A percentile compares a stretch with the other conserved stretches of the same genome.
Evolutionary conservation across 53 echinoderm and acorn worm genomes (phyloP).

Genomic region (Actinopyga echinites): DNA sequence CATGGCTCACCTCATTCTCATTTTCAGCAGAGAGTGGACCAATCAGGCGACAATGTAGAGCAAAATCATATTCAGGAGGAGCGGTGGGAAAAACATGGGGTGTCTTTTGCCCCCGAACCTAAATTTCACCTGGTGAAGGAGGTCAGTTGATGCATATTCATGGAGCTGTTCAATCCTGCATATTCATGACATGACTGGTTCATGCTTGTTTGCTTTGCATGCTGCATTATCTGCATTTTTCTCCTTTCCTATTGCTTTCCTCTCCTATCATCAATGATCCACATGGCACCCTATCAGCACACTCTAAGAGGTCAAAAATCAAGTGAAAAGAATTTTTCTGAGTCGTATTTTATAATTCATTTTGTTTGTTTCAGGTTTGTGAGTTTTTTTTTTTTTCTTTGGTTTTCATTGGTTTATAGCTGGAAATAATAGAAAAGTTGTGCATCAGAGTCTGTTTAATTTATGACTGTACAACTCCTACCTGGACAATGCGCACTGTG

Average conservation of each 20-base stretch:
- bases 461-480: too few species aligned
- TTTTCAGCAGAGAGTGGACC: slow-evolving; percentile 36
- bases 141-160: slow-evolving; percentile 74
- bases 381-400: too few species aligned
- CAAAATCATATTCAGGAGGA: slow-evolving; percentile 42
- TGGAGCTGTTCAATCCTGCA: slow-evolving; percentile 22
- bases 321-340: too few species aligned
- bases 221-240: slow-evolving; percentile 11
- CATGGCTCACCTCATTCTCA: slow-evolving; percentile 29
- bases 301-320: too few species aligned
- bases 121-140: slow-evolving; percentile 93
- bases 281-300: too few species aligned
- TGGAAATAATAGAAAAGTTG: too few species aligned
- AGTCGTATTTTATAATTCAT: too few species aligned
- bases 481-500: too few species aligned
- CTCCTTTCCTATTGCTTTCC: neutral
- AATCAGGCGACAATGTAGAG: slow-evolving; percentile 15
- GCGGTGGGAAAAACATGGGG: slow-evolving; percentile 63
- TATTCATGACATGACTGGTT: slow-evolving; percentile 30
- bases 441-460: too few species aligned
- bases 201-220: slow-evolving; percentile 24
- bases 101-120: slow-evolving; percentile 98
- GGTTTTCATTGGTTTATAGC: too few species aligned
- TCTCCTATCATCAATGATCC: too few species aligned
- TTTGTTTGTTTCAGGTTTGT: too few species aligned